phyloP scores from a whole-genome alignment of 2,113 vertebrate genomes.

The Syngnathus floridae region DNA sequence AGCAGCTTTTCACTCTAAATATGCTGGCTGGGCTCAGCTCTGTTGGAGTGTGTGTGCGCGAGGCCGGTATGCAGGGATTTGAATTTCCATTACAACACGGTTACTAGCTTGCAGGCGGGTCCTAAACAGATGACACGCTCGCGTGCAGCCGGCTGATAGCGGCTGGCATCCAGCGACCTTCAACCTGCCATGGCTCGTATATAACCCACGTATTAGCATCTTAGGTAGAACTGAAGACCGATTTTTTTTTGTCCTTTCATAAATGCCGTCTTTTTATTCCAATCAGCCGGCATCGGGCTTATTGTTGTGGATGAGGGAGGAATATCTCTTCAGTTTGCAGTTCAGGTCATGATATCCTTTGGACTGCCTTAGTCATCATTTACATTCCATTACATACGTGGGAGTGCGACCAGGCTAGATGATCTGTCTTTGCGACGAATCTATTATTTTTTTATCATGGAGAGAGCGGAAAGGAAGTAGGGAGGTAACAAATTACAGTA shows the following conservation, averaged over 20 bases:
- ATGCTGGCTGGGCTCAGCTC: constrained; percentile 3
- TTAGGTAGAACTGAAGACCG: too few relatives aligned
- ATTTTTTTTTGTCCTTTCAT: too few relatives aligned
- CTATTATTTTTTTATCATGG: constrained; percentile 38
- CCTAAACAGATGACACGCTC: neutral
- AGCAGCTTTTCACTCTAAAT: neutral
- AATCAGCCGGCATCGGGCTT: neutral
- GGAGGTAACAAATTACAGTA: constrained; percentile 32
- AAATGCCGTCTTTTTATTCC: neutral
- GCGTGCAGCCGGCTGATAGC: neutral
- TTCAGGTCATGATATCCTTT: constrained; percentile 10
- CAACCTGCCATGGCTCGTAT: neutral
- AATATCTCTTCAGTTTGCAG: constrained; percentile 8
- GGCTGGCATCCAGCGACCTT: neutral
- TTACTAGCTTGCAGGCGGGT: constrained; percentile 1
- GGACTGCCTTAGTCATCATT: constrained; percentile 20
- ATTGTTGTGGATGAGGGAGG: neutral
- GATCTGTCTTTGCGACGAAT: constrained; percentile 38
- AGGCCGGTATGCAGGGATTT: constrained; percentile 4
- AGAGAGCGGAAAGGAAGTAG: constrained; percentile 29
- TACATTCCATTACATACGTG: constrained; percentile 21
- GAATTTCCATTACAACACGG: constrained; percentile 2
- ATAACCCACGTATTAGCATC: too few relatives aligned
- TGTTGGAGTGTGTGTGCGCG: neutral
- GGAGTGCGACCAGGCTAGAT: constrained; percentile 5